Conservation (phyloP, 2,888 invertebrate species). For the Apamea sordens region DNA sequence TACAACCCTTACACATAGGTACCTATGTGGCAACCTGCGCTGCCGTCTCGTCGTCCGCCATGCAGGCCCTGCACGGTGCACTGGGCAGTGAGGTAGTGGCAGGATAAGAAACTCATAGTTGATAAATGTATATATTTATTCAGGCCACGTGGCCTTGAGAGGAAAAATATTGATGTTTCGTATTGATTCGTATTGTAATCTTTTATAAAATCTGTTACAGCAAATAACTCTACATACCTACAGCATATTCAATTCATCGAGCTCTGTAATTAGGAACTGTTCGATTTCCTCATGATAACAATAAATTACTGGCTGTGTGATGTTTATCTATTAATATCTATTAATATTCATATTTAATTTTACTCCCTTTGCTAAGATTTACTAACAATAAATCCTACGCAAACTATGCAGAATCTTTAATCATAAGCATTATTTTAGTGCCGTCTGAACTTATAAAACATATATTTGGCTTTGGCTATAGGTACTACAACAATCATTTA, state of each 20-base stretch:
- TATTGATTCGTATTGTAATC: slow-evolving; percentile 1
- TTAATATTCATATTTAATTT: neutral
- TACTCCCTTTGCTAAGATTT: neutral
- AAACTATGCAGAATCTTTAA: neutral
- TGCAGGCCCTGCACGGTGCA: neutral
- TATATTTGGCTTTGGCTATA: neutral
- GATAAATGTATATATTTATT: neutral
- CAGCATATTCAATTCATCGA: neutral
- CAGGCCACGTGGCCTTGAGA: no score
- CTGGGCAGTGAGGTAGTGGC: neutral
- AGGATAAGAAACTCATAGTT: neutral
- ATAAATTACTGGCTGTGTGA: neutral
- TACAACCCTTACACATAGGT: no score
- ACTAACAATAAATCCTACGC: neutral
- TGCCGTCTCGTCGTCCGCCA: neutral
- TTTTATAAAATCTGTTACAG: slow-evolving; percentile 4
- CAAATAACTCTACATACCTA: neutral
- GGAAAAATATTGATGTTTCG: neutral
- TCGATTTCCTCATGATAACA: slow-evolving; percentile 12
- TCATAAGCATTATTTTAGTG: neutral
- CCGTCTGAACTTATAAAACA: neutral
- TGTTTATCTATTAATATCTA: neutral
- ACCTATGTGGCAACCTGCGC: neutral
- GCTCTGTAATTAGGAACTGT: neutral
- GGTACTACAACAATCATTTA: no score